Percentiles rank a stretch among this genome's conserved stretches.
Conservation (phyloP, 2,113 vertebrate genomes). For the Plecotus auritus region DNA sequence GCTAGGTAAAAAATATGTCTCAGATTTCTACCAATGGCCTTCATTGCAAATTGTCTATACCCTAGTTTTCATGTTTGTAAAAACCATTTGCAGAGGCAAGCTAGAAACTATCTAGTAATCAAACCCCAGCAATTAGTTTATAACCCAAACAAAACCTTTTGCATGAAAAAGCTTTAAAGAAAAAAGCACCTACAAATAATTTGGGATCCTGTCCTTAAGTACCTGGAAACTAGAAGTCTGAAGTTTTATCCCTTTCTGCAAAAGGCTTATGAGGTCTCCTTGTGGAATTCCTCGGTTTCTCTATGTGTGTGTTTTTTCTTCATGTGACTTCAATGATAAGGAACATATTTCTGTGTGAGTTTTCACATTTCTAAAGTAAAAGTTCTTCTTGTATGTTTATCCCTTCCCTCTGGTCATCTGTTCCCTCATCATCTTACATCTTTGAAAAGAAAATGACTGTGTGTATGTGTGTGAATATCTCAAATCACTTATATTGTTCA, state of each 20-base stretch:
- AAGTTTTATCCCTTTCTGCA: neutral
- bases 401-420: neutral
- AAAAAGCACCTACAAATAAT: neutral
- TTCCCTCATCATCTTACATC: neutral
- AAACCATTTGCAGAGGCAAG: neutral
- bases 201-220: neutral
- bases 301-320: neutral
- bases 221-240: conserved; percentile 6
- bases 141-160: conserved; percentile 36
- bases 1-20: neutral
- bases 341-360: neutral
- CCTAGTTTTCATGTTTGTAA: neutral
- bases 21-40: neutral
- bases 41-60: neutral
- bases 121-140: conserved; percentile 17
- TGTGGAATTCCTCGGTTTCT: neutral
- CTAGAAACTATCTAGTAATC: conserved; percentile 41
- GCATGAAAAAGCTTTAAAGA: neutral
- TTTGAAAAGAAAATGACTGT: neutral
- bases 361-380: neutral
- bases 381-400: neutral
- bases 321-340: neutral
- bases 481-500: neutral
- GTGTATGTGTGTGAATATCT: neutral
- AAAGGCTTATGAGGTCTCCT: neutral